Percentiles rank a stretch among this genome's conserved stretches.
phyloP scores from a whole-genome alignment of 2,888 invertebrate species.

The Gnatocerus cornutus region DNA sequence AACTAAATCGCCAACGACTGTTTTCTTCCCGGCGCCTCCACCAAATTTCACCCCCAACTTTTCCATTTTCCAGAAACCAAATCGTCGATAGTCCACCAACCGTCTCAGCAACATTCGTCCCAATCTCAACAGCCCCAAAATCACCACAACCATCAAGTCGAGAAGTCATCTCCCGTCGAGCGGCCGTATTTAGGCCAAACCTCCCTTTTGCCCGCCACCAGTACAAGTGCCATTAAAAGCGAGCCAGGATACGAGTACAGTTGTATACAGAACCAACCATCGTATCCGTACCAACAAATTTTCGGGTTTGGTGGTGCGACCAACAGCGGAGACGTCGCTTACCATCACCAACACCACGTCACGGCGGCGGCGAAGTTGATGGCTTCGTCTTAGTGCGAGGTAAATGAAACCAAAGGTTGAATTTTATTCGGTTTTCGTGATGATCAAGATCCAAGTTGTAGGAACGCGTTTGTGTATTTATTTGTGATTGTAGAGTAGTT shows the following conservation, averaged over 20 bases:
- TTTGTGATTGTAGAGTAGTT: slow-evolving; percentile 55
- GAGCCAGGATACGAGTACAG: slow-evolving; percentile 71
- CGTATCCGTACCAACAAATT: slow-evolving; percentile 74
- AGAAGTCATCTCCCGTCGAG: slow-evolving; percentile 61
- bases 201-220: slow-evolving; percentile 72
- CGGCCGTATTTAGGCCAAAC: slow-evolving; percentile 76
- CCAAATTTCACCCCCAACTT: neutral
- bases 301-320: slow-evolving; percentile 73
- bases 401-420: neutral
- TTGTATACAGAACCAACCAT: slow-evolving; percentile 68
- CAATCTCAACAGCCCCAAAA: slow-evolving; percentile 51
- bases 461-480: slow-evolving; percentile 51
- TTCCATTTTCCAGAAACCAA: slow-evolving; percentile 64
- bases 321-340: slow-evolving; percentile 77
- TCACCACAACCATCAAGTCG: slow-evolving; percentile 55
- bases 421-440: neutral
- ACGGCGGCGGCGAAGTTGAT: slow-evolving; percentile 88
- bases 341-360: slow-evolving; percentile 90
- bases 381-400: slow-evolving; percentile 82
- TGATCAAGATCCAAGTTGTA: neutral
- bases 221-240: slow-evolving; percentile 69
- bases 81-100: slow-evolving; percentile 53
- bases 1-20: too few species aligned
- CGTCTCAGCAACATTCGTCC: slow-evolving; percentile 55
- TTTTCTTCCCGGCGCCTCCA: slow-evolving; percentile 16